Evolutionary conservation across 2,113 vertebrate species (phyloP), one percentile per base, ranked within the genome.

Genomic region (Nothobranchius furzeri): DNA sequence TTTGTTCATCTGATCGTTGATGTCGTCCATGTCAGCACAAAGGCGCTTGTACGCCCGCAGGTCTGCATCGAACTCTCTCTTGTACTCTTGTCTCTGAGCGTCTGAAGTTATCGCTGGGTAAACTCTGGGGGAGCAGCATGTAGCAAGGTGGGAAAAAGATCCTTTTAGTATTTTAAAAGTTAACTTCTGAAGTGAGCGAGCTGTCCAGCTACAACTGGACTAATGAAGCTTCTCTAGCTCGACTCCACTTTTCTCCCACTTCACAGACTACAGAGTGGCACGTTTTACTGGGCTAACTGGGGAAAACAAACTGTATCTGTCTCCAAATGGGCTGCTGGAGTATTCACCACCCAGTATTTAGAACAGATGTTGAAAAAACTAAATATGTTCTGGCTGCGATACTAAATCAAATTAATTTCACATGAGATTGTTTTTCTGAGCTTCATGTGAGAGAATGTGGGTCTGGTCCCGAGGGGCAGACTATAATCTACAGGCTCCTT

Each of bases 21-120:
- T 81, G 47, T 93, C 73, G 7, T 96, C 95, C 95, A 96, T 95
- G 68, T 96, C 93, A 0, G 94, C 89, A 3, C 95, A 96, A 55
- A 96, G 88, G 43, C 82, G 88, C 74, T 95, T 95, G 87, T 96
- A 96, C 0, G 81, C 83, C 58, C 78, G 86, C 1, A 96, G 91
- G 67, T 96, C 94, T 0, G 81, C 68, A 48, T 95, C 95, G 1
- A 96, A 96, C 80, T 95, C 94, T 62, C 89, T 84, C 85, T 95
- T 96, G 51, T 96, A 96, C 0, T 85, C 80, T 14, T 95, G 94
- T 0, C 95, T 91, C 58, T 91, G 72, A 1, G 37, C 7, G 9
- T 93, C 94, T 0, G 93, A 93, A 0, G 73, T 77, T 66, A 96
- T 94, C 10, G 89, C 90, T 0, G 95, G 95, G 79, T 95, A 95